A percentile compares a stretch with the other conserved stretches of the same genome.
These are phyloP conservation scores for Iguana delicatissima DNA, from an alignment of 2,797 vertebrate species.

Conservation along the genomic window DNA sequence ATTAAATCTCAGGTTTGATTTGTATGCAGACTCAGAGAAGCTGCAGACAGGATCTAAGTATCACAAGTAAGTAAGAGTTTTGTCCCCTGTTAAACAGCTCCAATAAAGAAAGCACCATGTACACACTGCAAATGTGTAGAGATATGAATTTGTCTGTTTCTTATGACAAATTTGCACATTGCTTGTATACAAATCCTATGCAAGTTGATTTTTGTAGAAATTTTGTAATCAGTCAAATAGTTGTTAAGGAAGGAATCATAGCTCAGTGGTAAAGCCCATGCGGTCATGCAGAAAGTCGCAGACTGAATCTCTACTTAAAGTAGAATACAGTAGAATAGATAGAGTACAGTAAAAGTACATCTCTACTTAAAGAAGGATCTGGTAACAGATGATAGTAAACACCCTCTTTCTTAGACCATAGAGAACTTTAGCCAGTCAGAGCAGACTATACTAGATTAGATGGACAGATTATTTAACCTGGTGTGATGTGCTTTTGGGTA, in stretches of 20 bases:
- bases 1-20: background rate
- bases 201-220: background rate
- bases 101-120: background rate
- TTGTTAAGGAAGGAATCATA: background rate
- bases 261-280: background rate
- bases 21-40: background rate
- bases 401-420: background rate
- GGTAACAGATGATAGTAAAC: background rate
- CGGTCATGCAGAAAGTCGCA: background rate
- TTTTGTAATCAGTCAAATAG: background rate
- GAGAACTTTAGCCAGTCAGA: background rate
- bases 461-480: background rate
- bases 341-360: background rate
- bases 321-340: no score
- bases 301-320: background rate
- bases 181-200: background rate
- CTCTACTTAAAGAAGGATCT: background rate
- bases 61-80: background rate
- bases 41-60: background rate
- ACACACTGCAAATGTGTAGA: background rate
- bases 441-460: background rate
- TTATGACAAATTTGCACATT: background rate
- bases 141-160: background rate
- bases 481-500: background rate
- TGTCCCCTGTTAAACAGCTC: background rate